Evolutionary conservation across 64 coral and sea anemone genomes (phyloP), one percentile per base, ranked within the genome.

Genomic region (Montipora cactus): DNA sequence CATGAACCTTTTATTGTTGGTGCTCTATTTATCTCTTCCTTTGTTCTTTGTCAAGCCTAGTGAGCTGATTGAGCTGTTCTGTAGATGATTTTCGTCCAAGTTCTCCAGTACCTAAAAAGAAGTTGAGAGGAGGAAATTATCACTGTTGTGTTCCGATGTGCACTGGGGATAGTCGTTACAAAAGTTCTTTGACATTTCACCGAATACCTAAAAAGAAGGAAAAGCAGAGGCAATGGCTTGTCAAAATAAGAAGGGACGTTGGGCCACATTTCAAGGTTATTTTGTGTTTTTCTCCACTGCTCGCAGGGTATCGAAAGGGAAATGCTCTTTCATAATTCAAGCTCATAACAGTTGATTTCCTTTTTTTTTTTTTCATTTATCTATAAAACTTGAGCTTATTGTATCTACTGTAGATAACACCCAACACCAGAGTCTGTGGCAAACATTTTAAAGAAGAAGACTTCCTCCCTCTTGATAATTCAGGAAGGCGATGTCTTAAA

Each of bases 361-460:
- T 74, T 16, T 74, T 11, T 74, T 74, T 74, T 74, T 74, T 37
- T 37, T 25, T n/a, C 19, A 74, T 44, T n/a, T 7, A 74, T 74
- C 71, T 74, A n/a, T 74, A 74, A 25, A 74, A 74, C 71, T 74
- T 74, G 71, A 74, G 71, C 71, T 55, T 47, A 1, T 57, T 81
- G 47, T 51, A 57, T 81, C 9, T 19, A 22, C 14, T 81, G 58
- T 37, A 81, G 47, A 81, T 81, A 81, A 81, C 79, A 81, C 58
- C 79, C 49, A 81, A 81, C 52, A 81, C 79, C 79, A 81, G 79
- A 81, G 79, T 81, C 22, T 81, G 79, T 81, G 49, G 79, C 44
- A 81, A 81, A 81, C 79, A 81, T 81, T 81, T 81, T 81, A 81
- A 81, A 81, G 79, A 81, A 81, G 79, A 81, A 53, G 79, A 81